Conservation (phyloP, 2,888 invertebrate genomes). For the Rhamphomyia laevipes region DNA sequence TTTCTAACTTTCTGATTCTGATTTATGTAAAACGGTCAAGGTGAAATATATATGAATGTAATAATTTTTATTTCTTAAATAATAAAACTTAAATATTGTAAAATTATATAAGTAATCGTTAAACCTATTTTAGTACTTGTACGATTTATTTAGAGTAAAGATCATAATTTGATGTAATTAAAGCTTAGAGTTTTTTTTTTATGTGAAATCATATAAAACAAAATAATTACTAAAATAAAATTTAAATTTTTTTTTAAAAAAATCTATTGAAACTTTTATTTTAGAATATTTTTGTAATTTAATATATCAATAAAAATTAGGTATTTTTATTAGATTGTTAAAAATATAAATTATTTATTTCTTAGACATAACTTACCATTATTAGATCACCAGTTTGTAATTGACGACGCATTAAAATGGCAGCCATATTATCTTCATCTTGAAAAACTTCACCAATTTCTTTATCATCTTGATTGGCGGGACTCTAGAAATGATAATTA, state of each 20-base stretch:
- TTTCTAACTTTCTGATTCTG: too few species aligned
- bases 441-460: constrained; percentile 80
- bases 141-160: too few species aligned
- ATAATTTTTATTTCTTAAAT: too few species aligned
- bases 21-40: constrained; percentile 13
- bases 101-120: too few species aligned
- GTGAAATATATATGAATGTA: constrained; percentile 3
- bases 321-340: neutral
- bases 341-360: neutral
- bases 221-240: neutral
- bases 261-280: neutral
- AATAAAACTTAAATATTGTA: too few species aligned
- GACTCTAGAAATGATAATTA: constrained; percentile 38
- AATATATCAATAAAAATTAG: neutral
- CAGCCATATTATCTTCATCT: constrained; percentile 76
- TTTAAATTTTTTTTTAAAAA: too few species aligned
- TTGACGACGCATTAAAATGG: constrained; percentile 72
- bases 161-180: too few species aligned
- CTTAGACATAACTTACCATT: constrained; percentile 57
- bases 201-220: too few species aligned
- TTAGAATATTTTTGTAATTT: neutral
- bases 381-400: constrained; percentile 64
- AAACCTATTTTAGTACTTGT: too few species aligned
- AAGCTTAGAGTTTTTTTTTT: too few species aligned
- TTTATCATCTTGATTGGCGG: constrained; percentile 36